Conservation (phyloP, 2,113 vertebrate species). For the Leptosomus discolor region DNA sequence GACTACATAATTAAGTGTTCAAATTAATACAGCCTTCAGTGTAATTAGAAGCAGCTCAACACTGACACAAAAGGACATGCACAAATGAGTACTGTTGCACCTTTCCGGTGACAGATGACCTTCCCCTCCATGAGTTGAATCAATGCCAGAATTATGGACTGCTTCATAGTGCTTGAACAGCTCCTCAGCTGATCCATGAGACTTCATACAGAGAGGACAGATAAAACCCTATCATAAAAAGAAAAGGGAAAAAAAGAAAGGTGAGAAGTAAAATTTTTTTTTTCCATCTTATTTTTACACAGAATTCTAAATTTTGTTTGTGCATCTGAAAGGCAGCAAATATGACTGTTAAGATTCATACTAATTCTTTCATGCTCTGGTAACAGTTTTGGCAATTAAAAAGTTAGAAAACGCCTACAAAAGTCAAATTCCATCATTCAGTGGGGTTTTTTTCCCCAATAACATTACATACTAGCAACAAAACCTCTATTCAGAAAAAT, state of each 20-base stretch:
- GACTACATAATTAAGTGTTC: not conserved
- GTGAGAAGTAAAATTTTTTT: not conserved
- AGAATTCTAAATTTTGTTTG: not conserved
- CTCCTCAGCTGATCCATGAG: slow-evolving; percentile 95
- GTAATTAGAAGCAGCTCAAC: slow-evolving; percentile 1
- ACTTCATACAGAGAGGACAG: slow-evolving; percentile 99
- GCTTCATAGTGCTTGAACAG: slow-evolving; percentile 97
- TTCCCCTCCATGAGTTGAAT: slow-evolving; percentile 78
- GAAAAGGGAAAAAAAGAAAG: not conserved
- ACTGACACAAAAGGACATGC: not conserved
- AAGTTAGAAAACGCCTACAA: not conserved
- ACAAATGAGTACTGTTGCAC: slow-evolving; percentile 69
- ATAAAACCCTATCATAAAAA: slow-evolving; percentile 89
- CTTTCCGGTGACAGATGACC: slow-evolving; percentile 81
- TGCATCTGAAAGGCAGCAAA: not conserved
- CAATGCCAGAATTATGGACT: slow-evolving; percentile 89
- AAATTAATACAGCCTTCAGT: not conserved
- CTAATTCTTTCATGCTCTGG: not conserved
- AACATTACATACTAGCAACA: not conserved
- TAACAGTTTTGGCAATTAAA: not conserved
- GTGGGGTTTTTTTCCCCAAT: not conserved
- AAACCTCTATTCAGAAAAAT: not conserved
- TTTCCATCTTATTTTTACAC: not conserved
- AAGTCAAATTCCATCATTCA: not conserved
- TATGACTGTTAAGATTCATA: not conserved